Evolutionary conservation across 2,113 vertebrate genomes (phyloP).

Genomic region (Tylochromis polylepis): DNA sequence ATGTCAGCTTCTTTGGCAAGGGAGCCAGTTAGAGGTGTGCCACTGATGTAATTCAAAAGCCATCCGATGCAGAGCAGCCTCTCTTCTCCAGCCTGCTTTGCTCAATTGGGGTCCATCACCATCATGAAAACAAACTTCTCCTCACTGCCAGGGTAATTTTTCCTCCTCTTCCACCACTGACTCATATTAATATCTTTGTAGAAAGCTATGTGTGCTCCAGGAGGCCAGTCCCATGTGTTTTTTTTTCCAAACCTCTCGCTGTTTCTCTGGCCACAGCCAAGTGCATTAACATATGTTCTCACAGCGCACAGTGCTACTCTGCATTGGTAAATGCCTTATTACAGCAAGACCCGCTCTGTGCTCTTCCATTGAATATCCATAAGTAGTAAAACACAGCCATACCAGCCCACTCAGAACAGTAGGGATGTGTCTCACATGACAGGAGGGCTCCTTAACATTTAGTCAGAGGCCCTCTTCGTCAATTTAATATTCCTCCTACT

Average conservation of each 20-base stretch:
- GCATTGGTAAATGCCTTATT: constrained; percentile 73
- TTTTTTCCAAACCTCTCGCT: constrained; percentile 62
- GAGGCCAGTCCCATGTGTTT: constrained; percentile 43
- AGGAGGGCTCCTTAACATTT: constrained; percentile 66
- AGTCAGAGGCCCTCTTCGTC: constrained; percentile 58
- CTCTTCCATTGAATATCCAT: constrained; percentile 63
- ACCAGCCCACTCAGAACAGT: constrained; percentile 60
- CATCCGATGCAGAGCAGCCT: constrained; percentile 1
- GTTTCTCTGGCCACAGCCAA: constrained; percentile 71
- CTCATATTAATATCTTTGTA: constrained; percentile 61
- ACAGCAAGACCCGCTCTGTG: constrained; percentile 38
- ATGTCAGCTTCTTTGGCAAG: constrained; percentile 45
- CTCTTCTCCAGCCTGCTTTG: constrained; percentile 12
- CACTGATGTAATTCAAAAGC: constrained; percentile 44
- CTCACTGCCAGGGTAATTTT: constrained; percentile 24
- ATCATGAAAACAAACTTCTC: constrained; percentile 49
- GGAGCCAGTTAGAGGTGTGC: constrained; percentile 27
- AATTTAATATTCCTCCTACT: constrained; percentile 68
- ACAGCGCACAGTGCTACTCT: constrained; percentile 64
- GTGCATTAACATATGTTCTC: constrained; percentile 75
- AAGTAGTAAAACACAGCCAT: constrained; percentile 65
- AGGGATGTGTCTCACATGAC: constrained; percentile 57
- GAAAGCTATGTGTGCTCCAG: constrained; percentile 46
- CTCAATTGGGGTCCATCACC: constrained; percentile 35
- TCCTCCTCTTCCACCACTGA: constrained; percentile 14